Conservation (phyloP, 2,113 vertebrate species). For the Ceuthmochares aereus region DNA sequence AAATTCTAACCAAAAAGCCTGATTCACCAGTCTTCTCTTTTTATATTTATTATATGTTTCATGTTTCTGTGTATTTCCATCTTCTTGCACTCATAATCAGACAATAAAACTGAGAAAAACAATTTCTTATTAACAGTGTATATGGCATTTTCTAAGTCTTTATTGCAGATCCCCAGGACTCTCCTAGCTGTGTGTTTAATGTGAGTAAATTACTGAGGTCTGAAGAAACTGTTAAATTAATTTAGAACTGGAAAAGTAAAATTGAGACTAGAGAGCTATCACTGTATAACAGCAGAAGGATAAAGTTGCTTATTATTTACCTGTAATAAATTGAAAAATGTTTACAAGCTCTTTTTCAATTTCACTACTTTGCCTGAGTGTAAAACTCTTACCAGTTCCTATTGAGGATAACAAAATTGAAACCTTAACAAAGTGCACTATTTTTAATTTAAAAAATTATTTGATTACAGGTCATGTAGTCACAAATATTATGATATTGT, state of each 20-base stretch:
- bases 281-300: background rate
- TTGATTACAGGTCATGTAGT: background rate
- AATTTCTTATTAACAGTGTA: background rate
- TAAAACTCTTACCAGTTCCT: background rate
- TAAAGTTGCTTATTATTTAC: slow-evolving; percentile 26
- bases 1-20: background rate
- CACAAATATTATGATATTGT: background rate
- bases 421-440: background rate
- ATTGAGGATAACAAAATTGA: background rate
- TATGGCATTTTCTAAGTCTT: background rate
- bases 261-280: background rate
- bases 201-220: background rate
- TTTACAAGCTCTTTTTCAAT: background rate
- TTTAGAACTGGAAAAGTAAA: slow-evolving; percentile 20
- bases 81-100: background rate
- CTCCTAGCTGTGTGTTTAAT: background rate
- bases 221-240: slow-evolving; percentile 38
- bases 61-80: background rate
- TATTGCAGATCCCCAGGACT: background rate
- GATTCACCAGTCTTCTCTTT: background rate
- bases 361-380: background rate
- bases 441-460: background rate
- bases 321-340: background rate
- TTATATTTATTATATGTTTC: background rate
- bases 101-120: background rate